Conservation (phyloP, 2,113 vertebrate genomes). For the Jacana jacana region DNA sequence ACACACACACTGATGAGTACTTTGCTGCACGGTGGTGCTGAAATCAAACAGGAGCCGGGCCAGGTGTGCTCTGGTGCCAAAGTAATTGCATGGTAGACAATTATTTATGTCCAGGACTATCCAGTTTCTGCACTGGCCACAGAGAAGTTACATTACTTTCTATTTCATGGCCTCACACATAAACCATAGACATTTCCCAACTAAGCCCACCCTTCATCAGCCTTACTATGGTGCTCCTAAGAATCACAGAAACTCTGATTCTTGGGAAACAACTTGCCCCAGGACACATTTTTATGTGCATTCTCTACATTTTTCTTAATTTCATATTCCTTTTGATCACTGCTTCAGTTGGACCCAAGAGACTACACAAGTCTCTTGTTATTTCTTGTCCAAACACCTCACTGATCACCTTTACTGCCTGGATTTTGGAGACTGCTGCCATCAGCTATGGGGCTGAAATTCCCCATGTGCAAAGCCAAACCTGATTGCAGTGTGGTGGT, state of each 20-base stretch:
- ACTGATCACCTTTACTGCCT: not conserved
- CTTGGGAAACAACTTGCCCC: not conserved
- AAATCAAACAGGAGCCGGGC: not conserved
- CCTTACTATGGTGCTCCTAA: not conserved
- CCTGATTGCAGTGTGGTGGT: not conserved
- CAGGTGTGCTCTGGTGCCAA: not conserved
- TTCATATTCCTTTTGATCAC: constrained; percentile 40
- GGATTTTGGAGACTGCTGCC: not conserved
- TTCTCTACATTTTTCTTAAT: constrained; percentile 48
- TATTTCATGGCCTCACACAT: not conserved
- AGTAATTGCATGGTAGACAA: not conserved
- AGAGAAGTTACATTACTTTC: not conserved
- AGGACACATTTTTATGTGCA: constrained; percentile 37
- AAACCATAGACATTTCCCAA: not conserved
- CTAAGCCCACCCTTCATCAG: not conserved
- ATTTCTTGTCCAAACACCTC: constrained; percentile 42
- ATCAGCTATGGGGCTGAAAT: not conserved
- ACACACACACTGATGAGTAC: not conserved
- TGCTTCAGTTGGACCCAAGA: not conserved
- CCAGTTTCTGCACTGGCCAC: not conserved
- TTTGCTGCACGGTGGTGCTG: not conserved
- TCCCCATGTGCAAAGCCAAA: not conserved
- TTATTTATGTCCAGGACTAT: not conserved
- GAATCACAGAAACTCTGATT: not conserved
- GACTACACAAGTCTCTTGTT: not conserved